A percentile compares a stretch with the other conserved stretches of the same genome.
Conservation (phyloP, 2,888 invertebrate genomes). For the Silvanus unidentatus region DNA sequence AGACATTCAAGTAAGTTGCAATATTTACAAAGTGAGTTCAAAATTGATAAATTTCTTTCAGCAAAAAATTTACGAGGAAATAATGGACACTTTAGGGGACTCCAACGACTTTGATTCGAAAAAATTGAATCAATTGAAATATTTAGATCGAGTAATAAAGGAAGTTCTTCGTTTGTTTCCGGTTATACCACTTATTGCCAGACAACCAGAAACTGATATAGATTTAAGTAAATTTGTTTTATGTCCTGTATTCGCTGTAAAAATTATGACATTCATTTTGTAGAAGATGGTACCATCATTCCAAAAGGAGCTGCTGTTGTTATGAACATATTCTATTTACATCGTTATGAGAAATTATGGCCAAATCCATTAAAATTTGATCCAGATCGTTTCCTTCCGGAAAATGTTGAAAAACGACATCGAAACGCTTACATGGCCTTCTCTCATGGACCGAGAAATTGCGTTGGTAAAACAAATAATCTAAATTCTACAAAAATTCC, state of each 20-base stretch:
- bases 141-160: conserved; percentile 26
- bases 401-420: conserved; percentile 44
- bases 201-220: conserved; percentile 18
- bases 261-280: not conserved
- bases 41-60: conserved; percentile 6
- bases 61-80: conserved; percentile 25
- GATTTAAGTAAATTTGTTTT: conserved; percentile 10
- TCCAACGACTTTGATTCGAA: conserved; percentile 11
- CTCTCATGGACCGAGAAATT: conserved; percentile 49
- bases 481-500: conserved; percentile 10
- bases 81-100: conserved; percentile 16
- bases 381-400: conserved; percentile 55
- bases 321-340: conserved; percentile 45
- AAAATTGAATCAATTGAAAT: conserved; percentile 22
- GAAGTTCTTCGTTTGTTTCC: conserved; percentile 29
- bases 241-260: not conserved
- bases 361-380: conserved; percentile 53
- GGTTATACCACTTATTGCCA: conserved; percentile 16
- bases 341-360: conserved; percentile 50
- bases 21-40: too few relatives aligned
- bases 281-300: conserved; percentile 23
- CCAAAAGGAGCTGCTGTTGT: conserved; percentile 40
- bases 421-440: conserved; percentile 50
- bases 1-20: conserved; percentile 35
- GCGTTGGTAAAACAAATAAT: conserved; percentile 44